These are phyloP conservation scores for Rousettus leschenaultii DNA, from an alignment of 2,113 vertebrate genomes.

Conservation along the genomic window DNA sequence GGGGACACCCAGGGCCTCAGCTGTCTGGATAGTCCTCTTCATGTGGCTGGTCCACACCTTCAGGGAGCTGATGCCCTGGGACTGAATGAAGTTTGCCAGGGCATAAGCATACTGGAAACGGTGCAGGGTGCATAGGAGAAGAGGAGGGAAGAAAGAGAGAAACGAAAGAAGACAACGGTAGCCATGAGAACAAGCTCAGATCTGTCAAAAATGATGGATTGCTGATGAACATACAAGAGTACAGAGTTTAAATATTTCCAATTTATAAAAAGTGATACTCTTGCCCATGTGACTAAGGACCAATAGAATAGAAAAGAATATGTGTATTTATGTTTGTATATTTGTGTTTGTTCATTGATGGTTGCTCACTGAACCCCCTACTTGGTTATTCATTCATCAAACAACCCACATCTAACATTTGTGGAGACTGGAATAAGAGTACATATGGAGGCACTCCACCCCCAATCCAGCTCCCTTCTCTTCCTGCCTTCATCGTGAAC, in stretches of 20 bases:
- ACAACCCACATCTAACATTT: neutral
- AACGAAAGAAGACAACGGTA: neutral
- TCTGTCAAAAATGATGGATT: slow-evolving; percentile 14
- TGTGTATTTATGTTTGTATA: neutral
- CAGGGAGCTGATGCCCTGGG: slow-evolving; percentile 87
- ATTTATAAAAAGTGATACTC: slow-evolving; percentile 21
- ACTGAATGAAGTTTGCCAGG: slow-evolving; percentile 86
- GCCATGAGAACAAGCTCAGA: neutral
- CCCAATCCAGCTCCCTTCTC: neutral
- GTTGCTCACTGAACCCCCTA: neutral
- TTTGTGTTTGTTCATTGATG: neutral
- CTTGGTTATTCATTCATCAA: slow-evolving; percentile 18
- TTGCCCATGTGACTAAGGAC: neutral
- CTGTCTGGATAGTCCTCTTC: slow-evolving; percentile 94
- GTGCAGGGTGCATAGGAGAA: neutral
- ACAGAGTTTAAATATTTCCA: slow-evolving; percentile 14
- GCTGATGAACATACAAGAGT: slow-evolving; percentile 5
- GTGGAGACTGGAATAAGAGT: neutral
- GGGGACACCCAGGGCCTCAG: slow-evolving; percentile 87
- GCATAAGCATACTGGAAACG: slow-evolving; percentile 85
- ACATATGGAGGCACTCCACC: neutral
- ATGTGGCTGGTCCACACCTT: slow-evolving; percentile 97
- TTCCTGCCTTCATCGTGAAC: neutral
- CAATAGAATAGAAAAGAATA: neutral
- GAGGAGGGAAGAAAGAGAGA: neutral